phyloP scores from a whole-genome alignment of 2,888 invertebrate species.

The Osmoderma eremita region DNA sequence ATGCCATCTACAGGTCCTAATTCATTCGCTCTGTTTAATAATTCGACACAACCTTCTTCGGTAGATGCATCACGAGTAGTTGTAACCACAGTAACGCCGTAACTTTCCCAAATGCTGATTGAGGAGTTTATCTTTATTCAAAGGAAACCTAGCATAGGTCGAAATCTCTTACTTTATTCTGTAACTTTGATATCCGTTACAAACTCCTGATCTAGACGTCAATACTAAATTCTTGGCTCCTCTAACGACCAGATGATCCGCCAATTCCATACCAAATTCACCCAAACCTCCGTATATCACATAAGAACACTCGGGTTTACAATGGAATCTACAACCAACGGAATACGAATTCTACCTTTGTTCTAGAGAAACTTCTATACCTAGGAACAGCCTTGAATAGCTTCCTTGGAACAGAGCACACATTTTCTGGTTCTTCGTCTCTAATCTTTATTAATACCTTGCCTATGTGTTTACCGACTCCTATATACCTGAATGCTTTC shows the following conservation, averaged over 20 bases:
- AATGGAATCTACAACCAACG: constrained; percentile 43
- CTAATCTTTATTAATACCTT: constrained; percentile 68
- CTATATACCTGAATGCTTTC: constrained; percentile 75
- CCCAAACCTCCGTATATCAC: constrained; percentile 69
- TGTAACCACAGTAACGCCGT: constrained; percentile 75
- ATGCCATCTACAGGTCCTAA: constrained; percentile 84
- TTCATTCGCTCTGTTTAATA: constrained; percentile 72
- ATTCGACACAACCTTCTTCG: constrained; percentile 72
- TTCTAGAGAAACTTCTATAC: not conserved
- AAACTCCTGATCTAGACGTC: constrained; percentile 82
- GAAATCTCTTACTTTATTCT: constrained; percentile 69
- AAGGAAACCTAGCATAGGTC: not conserved
- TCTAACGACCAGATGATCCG: constrained; percentile 66
- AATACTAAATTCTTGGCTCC: constrained; percentile 83
- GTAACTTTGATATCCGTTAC: constrained; percentile 83
- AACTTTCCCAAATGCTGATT: constrained; percentile 72
- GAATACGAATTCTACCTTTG: not conserved
- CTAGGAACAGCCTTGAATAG: constrained; percentile 36
- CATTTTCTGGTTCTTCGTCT: constrained; percentile 47
- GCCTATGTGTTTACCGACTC: constrained; percentile 82
- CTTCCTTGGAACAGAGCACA: not conserved
- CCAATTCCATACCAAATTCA: constrained; percentile 34
- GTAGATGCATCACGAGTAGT: constrained; percentile 79
- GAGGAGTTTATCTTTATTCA: not conserved
- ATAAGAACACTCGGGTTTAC: constrained; percentile 23